Percentiles rank a stretch among this genome's conserved stretches.
phyloP scores from a whole-genome alignment of 2,113 vertebrate species.

The Orcinus orca region DNA sequence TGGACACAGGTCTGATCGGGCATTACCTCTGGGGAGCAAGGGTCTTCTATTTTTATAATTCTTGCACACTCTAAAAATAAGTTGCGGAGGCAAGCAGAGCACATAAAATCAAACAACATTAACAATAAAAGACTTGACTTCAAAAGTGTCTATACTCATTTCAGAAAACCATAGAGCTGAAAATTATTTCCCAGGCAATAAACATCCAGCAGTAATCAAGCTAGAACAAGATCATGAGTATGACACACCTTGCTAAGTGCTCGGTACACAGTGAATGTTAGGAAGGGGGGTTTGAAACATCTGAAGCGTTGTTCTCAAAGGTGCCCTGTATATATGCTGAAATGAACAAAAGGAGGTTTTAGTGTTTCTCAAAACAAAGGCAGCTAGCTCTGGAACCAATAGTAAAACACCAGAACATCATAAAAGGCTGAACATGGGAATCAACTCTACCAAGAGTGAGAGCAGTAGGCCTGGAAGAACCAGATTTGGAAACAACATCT shows the following conservation, averaged over 20 bases:
- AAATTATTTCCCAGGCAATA: not conserved
- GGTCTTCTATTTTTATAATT: not conserved
- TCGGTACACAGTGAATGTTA: fast-evolving
- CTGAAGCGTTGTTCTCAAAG: fast-evolving
- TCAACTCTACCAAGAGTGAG: not conserved
- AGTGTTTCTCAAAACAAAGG: not conserved
- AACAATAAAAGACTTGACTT: not conserved
- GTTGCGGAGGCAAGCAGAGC: not conserved
- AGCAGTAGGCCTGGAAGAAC: not conserved
- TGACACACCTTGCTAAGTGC: not conserved
- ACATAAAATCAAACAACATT: not conserved
- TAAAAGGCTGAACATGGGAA: not conserved
- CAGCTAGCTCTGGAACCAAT: not conserved
- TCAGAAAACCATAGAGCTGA: not conserved
- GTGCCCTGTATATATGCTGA: not conserved
- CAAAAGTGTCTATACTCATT: not conserved
- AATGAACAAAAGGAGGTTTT: not conserved
- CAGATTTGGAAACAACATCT: slow-evolving; percentile 48
- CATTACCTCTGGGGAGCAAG: not conserved
- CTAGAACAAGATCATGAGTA: not conserved
- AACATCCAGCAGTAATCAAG: not conserved
- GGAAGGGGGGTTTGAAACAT: not conserved
- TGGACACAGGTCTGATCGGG: not conserved
- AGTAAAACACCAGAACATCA: not conserved
- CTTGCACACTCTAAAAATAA: not conserved